Evolutionary conservation across 2,888 invertebrate species (phyloP).

Genomic region (Mythimna vitellina): DNA sequence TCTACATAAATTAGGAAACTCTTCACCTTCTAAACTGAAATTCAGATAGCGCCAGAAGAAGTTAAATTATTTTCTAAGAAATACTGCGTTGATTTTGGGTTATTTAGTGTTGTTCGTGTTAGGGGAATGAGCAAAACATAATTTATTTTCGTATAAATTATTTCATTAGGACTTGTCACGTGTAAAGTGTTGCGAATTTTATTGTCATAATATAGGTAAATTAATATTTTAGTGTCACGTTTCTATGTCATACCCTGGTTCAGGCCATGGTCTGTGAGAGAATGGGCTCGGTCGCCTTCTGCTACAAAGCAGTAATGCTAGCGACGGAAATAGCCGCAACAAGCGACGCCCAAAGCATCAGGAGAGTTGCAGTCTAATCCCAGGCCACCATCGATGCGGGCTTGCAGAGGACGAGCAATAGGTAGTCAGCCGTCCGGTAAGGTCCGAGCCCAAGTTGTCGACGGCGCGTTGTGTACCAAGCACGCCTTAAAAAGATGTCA

Average conservation of each 20-base stretch:
- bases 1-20: conserved; percentile 85
- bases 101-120: conserved; percentile 64
- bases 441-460: too few relatives aligned
- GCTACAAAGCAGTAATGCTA: too few relatives aligned
- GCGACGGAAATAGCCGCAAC: too few relatives aligned
- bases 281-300: too few relatives aligned
- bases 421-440: too few relatives aligned
- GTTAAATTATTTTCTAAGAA: conserved; percentile 75
- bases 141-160: conserved; percentile 58
- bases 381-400: too few relatives aligned
- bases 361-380: too few relatives aligned
- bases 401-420: too few relatives aligned
- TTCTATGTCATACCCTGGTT: background rate
- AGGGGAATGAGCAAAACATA: conserved; percentile 48
- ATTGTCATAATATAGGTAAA: background rate
- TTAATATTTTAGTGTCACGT: background rate
- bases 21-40: conserved; percentile 77
- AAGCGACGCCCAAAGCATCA: too few relatives aligned
- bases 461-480: too few relatives aligned
- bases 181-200: conserved; percentile 10
- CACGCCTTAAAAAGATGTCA: too few relatives aligned
- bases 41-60: conserved; percentile 76
- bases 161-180: conserved; percentile 27
- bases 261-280: too few relatives aligned
- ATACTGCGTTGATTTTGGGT: conserved; percentile 71